Evolutionary conservation across 2,888 invertebrate genomes (phyloP).

Genomic region (Pasiphila rectangulata): DNA sequence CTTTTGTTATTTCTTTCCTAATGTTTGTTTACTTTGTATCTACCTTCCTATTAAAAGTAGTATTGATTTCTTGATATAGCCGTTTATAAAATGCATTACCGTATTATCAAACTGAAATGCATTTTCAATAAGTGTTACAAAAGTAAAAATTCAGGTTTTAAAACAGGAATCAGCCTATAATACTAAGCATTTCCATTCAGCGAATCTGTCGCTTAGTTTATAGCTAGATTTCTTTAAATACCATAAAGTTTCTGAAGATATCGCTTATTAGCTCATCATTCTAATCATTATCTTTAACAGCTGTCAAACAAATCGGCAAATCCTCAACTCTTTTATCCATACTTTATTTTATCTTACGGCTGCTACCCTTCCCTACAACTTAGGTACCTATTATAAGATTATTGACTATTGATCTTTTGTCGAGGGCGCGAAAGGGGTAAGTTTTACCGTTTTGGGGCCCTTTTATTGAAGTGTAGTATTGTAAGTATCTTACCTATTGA

Average conservation of each 20-base stretch:
- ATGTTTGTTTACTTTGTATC: too few relatives aligned
- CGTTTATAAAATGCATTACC: too few relatives aligned
- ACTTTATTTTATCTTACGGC: constrained; percentile 40
- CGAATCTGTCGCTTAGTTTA: too few relatives aligned
- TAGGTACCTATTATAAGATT: constrained; percentile 69
- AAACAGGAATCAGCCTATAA: too few relatives aligned
- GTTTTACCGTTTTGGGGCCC: constrained; percentile 47
- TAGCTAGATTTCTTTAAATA: too few relatives aligned
- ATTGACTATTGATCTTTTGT: constrained; percentile 77
- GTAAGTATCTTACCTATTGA: constrained; percentile 12
- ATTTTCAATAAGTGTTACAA: too few relatives aligned
- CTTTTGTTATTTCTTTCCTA: too few relatives aligned
- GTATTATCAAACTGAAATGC: too few relatives aligned
- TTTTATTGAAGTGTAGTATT: constrained; percentile 30
- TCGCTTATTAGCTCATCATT: background rate
- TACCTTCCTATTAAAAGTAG: too few relatives aligned
- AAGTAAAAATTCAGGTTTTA: too few relatives aligned
- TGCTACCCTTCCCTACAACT: constrained; percentile 42
- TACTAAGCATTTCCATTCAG: too few relatives aligned
- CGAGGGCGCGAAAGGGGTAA: constrained; percentile 63
- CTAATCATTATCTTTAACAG: constrained; percentile 24
- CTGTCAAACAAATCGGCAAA: constrained; percentile 48
- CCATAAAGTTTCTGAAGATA: background rate
- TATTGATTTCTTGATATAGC: too few relatives aligned
- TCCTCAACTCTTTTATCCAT: constrained; percentile 51